Base-by-base conservation (phyloP, 2,888 invertebrate species). In the Leptura quadrifasciata region DNA sequence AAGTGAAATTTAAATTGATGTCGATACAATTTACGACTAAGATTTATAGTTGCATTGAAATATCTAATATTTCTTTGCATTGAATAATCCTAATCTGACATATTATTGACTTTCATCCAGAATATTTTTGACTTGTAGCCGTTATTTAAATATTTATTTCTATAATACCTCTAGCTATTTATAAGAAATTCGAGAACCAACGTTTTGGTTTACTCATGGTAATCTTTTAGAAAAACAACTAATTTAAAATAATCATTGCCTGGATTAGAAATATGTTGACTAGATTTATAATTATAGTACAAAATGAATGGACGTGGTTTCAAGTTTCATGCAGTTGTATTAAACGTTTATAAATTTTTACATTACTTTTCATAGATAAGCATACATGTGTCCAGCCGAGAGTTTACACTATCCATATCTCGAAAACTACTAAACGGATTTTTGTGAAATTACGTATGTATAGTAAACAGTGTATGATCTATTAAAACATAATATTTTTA, bases 21-120 rank as follows among this genome's bases (percentile, higher is more conserved):
- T 10, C 12, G 4, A 12, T 68, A 12, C 21, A 21, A 6, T 20
- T 2, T 21, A 69, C 5, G 39, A 21, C 58, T 15, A 58, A 69
- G 17, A 60, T 39, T 69, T 55, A 39, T 58, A 58, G 21, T 35
- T 39, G 39, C 58, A 21, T 15, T 2, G 17, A 63, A 35, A 10
- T 64, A 31, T 17, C 47, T 47, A 64, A 18, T 64, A 52, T 65
- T 52, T 20, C 65, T 12, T 65, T 60, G 15, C 60, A 39, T 52
- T 10, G 52, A 24, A 52, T 52, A 57, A 57, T 20, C 39, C 18
- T 58, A 58, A 69, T 69, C 69, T 35, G 69, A 69, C 69, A 69
- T 12, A n/a, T 57, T 69, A 69, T 69, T 69, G 69, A 69, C 57
- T 39, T 58, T 35, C 31, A 58, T 69, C 69, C 24, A 21, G 27